Percentiles rank a stretch among this genome's conserved stretches.
Evolutionary conservation across 2,113 vertebrate genomes (phyloP).

Genomic region (Daphoenositta chrysoptera): DNA sequence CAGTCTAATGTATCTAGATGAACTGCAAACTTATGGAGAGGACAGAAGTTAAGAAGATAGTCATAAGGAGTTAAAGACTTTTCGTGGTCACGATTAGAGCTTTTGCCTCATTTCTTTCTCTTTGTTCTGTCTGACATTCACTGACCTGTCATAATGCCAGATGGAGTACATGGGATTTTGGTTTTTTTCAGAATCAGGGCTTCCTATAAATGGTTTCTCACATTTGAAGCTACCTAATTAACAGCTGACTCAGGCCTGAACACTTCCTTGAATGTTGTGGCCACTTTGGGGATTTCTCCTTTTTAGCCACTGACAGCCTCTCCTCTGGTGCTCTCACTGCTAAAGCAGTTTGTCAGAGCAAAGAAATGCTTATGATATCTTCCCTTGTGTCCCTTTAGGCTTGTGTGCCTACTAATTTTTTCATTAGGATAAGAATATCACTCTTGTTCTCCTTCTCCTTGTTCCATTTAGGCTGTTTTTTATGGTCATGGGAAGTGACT

Average conservation of each 20-base stretch:
- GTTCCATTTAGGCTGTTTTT: neutral
- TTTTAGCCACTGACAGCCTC: neutral
- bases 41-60: neutral
- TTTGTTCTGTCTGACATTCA: neutral
- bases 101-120: neutral
- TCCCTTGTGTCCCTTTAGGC: neutral
- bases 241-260: constrained; percentile 7
- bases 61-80: neutral
- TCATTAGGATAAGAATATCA: constrained; percentile 6
- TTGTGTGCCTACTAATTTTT: neutral
- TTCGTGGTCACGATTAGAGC: neutral
- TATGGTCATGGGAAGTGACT: neutral
- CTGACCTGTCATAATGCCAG: neutral
- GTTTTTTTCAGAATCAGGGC: neutral
- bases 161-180: neutral
- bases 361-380: neutral
- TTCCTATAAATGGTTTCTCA: neutral
- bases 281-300: neutral
- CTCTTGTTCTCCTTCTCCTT: neutral
- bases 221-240: neutral
- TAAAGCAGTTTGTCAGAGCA: neutral
- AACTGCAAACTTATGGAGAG: neutral
- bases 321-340: neutral
- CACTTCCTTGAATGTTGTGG: constrained; percentile 2
- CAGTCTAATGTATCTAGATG: neutral